Percentiles rank a stretch among this genome's conserved stretches.
phyloP scores from a whole-genome alignment of 2,113 vertebrate genomes.

The Mustelus asterias region DNA sequence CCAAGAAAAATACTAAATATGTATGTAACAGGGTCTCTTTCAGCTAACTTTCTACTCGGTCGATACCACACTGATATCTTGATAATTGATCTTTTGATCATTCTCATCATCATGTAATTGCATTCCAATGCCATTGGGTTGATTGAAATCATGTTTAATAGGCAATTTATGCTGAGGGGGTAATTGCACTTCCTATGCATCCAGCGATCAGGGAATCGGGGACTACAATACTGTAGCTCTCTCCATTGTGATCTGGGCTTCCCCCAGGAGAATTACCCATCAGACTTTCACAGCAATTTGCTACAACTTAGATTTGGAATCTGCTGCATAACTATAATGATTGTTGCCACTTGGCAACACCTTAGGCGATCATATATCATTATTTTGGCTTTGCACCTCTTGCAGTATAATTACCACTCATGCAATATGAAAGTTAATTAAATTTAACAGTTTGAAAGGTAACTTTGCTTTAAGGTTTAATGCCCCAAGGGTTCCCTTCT shows the following conservation, averaged over 20 bases:
- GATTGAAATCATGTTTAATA: background rate
- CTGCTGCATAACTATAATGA: background rate
- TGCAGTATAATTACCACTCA: background rate
- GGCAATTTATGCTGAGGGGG: background rate
- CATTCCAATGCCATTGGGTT: background rate
- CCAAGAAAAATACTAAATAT: constrained; percentile 38
- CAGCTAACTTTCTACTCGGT: background rate
- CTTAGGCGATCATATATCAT: background rate
- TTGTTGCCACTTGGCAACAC: background rate
- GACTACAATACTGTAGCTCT: background rate
- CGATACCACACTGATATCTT: background rate
- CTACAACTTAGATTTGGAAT: background rate
- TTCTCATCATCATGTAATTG: background rate
- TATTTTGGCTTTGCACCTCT: background rate
- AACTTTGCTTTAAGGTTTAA: background rate
- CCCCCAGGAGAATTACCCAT: background rate
- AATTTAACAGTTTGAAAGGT: background rate
- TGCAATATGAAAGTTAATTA: background rate
- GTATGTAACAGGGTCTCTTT: constrained; percentile 22
- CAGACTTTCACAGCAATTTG: background rate
- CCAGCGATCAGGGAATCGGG: background rate
- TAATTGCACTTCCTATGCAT: background rate
- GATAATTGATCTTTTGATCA: background rate
- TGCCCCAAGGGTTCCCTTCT: background rate
- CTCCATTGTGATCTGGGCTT: background rate